Conservation (phyloP, 2,113 vertebrate genomes). For the Callochromis pleurospilus region DNA sequence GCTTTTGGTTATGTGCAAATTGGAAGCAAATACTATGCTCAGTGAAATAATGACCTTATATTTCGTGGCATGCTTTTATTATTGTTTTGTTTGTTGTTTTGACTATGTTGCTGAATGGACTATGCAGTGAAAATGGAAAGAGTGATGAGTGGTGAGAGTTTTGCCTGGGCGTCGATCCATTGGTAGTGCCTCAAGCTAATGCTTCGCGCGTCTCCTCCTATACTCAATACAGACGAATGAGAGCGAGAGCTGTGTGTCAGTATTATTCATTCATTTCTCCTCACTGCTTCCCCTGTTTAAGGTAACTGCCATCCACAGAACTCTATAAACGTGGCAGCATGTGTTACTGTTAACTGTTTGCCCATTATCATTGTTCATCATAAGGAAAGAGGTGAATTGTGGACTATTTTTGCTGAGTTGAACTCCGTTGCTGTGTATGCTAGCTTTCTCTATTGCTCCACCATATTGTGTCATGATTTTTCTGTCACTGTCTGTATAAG, state of each 20-base stretch:
- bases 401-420: background rate
- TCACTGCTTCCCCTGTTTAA: background rate
- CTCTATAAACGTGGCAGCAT: accelerated
- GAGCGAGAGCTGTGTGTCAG: background rate
- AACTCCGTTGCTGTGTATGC: accelerated
- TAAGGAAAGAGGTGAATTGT: background rate
- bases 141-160: background rate
- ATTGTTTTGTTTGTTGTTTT: background rate
- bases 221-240: background rate
- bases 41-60: background rate
- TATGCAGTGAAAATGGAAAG: background rate
- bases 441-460: background rate
- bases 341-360: background rate
- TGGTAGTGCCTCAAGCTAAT: background rate
- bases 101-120: background rate
- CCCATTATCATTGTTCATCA: background rate
- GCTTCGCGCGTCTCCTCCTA: accelerated
- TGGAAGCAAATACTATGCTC: background rate
- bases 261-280: background rate
- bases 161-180: background rate
- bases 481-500: background rate
- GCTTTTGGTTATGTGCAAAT: background rate
- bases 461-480: background rate
- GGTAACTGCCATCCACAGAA: background rate
- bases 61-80: background rate